Evolutionary conservation across 1,140 invertebrate species (phyloP), one percentile per base, ranked within the genome.

Genomic region (Drosophila lini): DNA sequence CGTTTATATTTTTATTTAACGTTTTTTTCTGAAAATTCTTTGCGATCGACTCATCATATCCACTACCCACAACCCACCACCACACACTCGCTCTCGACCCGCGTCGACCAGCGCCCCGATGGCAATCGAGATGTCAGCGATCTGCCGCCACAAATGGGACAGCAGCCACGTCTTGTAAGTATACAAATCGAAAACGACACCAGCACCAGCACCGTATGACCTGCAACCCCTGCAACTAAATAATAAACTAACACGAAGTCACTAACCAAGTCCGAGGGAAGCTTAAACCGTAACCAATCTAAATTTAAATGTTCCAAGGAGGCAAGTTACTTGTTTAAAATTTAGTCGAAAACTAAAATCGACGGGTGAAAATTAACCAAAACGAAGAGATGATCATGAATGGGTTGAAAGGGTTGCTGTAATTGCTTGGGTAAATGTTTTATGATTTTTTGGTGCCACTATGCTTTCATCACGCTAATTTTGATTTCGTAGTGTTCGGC

Each of bases 61-160:
- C 84, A 84, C 78, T 83, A 86, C 82, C 81, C 77, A 76, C 71
- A 38, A 76, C 74, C 73, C 57, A 80, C 75, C 73, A 80, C 74
- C 76, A 83, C 71, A 78, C 52, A 57, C 56, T 60, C 71, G 45
- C 59, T 77, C 52, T 80, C 40, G 50, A 60, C 44, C 50, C 41
- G 76, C 67, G 58, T 22, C 59, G 50, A 57, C 62, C 65, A 88
- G 84, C 81, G 84, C 69, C 53, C 77, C 63, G 85, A 89, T 90
- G 90, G 90, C 78, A 81, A 90, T 90, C 84, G 86, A 76, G 90
- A 91, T 45, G 90, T 88, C 70, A 88, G 78, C 75, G 90, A 91
- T 80, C 53, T 84, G 83, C 86, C 90, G 81, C 80, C 90, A 63
- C 88, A 84, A 64, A 67, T 90, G 80, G 90, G 90, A 84, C 90